Evolutionary conservation across 1,140 invertebrate species (phyloP).

Genomic region (Coboldia fuscipes): DNA sequence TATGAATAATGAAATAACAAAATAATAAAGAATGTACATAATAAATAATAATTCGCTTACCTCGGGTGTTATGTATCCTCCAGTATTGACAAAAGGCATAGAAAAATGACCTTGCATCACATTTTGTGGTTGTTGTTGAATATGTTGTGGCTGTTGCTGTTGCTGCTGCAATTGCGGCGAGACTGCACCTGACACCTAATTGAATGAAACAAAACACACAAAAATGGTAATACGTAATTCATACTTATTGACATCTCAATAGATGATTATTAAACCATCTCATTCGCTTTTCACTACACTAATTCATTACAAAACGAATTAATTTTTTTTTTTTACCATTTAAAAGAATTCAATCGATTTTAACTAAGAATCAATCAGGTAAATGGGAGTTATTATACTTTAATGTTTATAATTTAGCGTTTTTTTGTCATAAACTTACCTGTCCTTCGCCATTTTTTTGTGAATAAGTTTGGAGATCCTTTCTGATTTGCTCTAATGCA

Average conservation of each 20-base stretch:
- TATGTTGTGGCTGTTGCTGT: background rate
- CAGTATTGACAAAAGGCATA: too few species aligned
- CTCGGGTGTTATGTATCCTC: too few species aligned
- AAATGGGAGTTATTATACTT: too few species aligned
- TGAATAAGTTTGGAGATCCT: background rate
- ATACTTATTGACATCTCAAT: background rate
- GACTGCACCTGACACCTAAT: background rate
- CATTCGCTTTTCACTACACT: background rate
- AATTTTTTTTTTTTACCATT: background rate
- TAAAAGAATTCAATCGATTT: background rate
- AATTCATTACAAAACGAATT: background rate
- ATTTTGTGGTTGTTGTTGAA: background rate
- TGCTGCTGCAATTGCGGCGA: background rate
- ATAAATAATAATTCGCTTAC: background rate
- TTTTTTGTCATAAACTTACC: background rate
- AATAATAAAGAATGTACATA: background rate
- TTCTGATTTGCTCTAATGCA: slow-evolving; percentile 1
- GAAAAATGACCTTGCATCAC: too few species aligned
- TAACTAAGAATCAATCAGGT: background rate
- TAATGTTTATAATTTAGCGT: background rate
- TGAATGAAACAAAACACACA: background rate
- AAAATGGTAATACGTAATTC: background rate
- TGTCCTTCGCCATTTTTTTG: slow-evolving; percentile 1
- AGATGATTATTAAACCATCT: background rate
- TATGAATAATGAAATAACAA: background rate